Evolutionary conservation across 30 jellyfish, hydroid and myxozoan species (phyloP).

Genomic region (Nemopilema nomurai): DNA sequence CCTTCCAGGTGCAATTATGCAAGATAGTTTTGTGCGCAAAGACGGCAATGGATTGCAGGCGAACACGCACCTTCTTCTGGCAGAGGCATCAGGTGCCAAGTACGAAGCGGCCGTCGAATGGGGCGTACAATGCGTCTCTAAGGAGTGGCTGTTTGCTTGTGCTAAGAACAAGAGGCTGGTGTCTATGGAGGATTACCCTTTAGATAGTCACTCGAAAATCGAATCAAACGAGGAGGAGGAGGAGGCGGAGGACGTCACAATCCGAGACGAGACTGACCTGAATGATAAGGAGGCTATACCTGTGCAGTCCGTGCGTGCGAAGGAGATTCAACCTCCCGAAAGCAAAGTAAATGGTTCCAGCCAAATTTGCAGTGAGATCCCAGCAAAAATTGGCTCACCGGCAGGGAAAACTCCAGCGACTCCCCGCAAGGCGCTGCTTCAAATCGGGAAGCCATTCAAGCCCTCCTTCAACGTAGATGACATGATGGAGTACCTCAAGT

Average conservation of each 20-base stretch:
- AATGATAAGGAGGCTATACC: not conserved
- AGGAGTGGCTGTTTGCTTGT: slow-evolving; percentile 91
- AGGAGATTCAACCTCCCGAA: not conserved
- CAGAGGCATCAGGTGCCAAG: slow-evolving; percentile 86
- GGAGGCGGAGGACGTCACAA: not conserved
- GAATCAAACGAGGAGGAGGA: not conserved
- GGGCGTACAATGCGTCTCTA: slow-evolving; percentile 77
- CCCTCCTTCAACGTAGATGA: slow-evolving; percentile 84
- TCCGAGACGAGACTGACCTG: not conserved
- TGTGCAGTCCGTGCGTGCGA: not conserved
- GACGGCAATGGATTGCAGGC: slow-evolving; percentile 59
- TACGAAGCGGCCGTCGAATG: slow-evolving; percentile 89
- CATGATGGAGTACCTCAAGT: slow-evolving; percentile 73
- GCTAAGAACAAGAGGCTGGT: slow-evolving; percentile 63
- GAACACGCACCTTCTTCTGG: slow-evolving; percentile 89
- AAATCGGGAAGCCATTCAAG: slow-evolving; percentile 54
- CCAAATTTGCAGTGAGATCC: not conserved
- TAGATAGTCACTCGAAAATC: slow-evolving; percentile 7
- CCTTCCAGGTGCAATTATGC: slow-evolving; percentile 85
- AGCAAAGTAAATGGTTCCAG: not conserved
- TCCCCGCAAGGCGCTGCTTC: slow-evolving; percentile 45
- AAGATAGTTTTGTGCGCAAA: slow-evolving; percentile 79
- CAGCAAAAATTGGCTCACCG: not conserved
- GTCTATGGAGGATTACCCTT: slow-evolving; percentile 62
- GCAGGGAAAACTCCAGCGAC: slow-evolving; percentile 16